Percentiles rank a stretch among this genome's conserved stretches.
Conservation (phyloP, 1,140 invertebrate species). For the Calliphora vicina region DNA sequence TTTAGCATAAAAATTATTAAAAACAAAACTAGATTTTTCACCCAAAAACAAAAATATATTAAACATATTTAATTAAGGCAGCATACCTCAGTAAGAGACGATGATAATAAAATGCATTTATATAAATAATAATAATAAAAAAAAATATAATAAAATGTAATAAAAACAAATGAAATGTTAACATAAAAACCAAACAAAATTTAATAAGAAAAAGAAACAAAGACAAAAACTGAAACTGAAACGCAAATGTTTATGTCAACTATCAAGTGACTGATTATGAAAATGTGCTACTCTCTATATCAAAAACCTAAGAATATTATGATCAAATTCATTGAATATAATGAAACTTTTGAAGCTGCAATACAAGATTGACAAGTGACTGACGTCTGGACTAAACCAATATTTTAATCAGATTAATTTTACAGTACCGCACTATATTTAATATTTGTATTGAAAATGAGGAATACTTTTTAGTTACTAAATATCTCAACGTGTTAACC, state of each 20-base stretch:
- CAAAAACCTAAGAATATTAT: no score
- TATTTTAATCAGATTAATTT: no score
- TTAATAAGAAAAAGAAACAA: no score
- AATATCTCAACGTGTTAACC: no score
- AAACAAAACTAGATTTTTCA: conserved; percentile 24
- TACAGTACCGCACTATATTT: no score
- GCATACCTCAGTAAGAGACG: conserved; percentile 33
- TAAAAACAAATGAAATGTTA: conserved; percentile 36
- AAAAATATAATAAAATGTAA: conserved; percentile 39
- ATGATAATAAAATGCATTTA: conserved; percentile 35
- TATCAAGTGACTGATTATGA: conserved; percentile 16
- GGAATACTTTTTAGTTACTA: no score
- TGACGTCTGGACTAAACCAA: no score
- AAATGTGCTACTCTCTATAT: not conserved
- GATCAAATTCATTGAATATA: no score
- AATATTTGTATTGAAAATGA: no score
- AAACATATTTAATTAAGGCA: not conserved
- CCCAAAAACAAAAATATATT: conserved; percentile 25
- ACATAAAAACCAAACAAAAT: not conserved
- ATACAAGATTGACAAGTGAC: no score
- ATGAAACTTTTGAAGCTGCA: no score
- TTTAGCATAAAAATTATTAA: conserved; percentile 20
- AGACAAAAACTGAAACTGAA: not conserved
- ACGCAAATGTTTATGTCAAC: not conserved
- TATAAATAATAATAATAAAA: conserved; percentile 30